These are phyloP conservation scores for Gnathochromis pfefferi DNA, from an alignment of 2,113 vertebrate species.

Conservation along the genomic window DNA sequence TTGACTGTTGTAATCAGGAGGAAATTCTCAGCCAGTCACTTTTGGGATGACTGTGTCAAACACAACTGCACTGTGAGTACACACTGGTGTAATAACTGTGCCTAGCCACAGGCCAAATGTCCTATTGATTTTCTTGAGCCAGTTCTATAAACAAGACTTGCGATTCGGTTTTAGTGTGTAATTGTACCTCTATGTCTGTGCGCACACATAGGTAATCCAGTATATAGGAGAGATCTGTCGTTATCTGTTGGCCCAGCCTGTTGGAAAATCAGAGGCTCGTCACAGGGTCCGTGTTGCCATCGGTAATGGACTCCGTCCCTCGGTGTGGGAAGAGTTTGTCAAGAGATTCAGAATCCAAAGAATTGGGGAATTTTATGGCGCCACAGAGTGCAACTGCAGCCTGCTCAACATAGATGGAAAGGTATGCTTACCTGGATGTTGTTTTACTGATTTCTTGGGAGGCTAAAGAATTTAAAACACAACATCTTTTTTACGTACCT, in stretches of 20 bases:
- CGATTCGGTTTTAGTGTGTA: background rate
- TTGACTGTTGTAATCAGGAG: conserved; percentile 81
- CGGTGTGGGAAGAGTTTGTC: conserved; percentile 84
- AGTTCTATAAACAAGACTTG: background rate
- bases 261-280: conserved; percentile 57
- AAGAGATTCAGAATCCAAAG: conserved; percentile 74
- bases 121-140: background rate
- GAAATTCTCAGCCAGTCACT: conserved; percentile 85
- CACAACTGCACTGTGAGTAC: conserved; percentile 85
- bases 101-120: background rate
- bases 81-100: background rate
- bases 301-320: conserved; percentile 81
- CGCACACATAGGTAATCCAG: conserved; percentile 75
- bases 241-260: conserved; percentile 80
- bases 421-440: conserved; percentile 50
- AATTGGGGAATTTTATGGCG: conserved; percentile 88
- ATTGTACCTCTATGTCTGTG: background rate
- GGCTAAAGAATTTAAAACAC: background rate
- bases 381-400: conserved; percentile 92
- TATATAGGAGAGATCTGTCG: conserved; percentile 92
- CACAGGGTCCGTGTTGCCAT: conserved; percentile 80
- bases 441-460: background rate
- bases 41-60: conserved; percentile 87
- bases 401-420: conserved; percentile 87
- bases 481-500: background rate